These are phyloP conservation scores for Steinernema carpocapsae DNA, from an alignment of 2,888 invertebrate species.

Conservation along the genomic window DNA sequence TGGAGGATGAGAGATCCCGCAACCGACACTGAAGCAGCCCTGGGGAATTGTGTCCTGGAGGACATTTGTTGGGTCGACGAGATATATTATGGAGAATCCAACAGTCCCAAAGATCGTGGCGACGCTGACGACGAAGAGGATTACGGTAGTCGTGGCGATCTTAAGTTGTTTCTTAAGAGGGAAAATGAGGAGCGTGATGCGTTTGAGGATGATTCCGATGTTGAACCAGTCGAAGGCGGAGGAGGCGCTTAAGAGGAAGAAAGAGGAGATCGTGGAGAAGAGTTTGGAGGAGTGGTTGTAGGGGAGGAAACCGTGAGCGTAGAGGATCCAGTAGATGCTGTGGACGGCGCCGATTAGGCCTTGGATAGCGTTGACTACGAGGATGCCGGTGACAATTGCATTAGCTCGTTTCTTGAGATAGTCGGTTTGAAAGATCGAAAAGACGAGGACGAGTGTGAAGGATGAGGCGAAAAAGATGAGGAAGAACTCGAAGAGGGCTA, in stretches of 20 bases:
- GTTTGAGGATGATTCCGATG: neutral
- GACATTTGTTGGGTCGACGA: neutral
- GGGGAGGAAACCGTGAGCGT: neutral
- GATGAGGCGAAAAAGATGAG: neutral
- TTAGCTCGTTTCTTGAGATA: neutral
- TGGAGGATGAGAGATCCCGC: neutral
- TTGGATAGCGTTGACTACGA: neutral
- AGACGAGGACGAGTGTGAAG: neutral
- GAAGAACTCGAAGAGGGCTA: neutral
- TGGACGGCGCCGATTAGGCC: neutral
- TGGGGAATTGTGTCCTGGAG: neutral
- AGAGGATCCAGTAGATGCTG: slow-evolving; percentile 10
- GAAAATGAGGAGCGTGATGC: neutral
- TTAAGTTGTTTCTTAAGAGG: neutral
- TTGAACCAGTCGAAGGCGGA: slow-evolving; percentile 12
- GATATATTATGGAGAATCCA: neutral
- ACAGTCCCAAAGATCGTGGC: neutral
- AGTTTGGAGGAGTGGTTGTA: neutral
- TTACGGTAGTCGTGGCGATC: neutral
- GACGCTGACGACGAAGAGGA: neutral
- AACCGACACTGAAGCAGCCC: neutral
- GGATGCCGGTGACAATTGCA: neutral
- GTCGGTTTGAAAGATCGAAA: neutral
- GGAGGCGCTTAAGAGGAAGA: slow-evolving; percentile 4
- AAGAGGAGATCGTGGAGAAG: neutral